These are phyloP conservation scores for Drosophila murphyi DNA, from an alignment of 1,140 invertebrate genomes.

Conservation along the genomic window DNA sequence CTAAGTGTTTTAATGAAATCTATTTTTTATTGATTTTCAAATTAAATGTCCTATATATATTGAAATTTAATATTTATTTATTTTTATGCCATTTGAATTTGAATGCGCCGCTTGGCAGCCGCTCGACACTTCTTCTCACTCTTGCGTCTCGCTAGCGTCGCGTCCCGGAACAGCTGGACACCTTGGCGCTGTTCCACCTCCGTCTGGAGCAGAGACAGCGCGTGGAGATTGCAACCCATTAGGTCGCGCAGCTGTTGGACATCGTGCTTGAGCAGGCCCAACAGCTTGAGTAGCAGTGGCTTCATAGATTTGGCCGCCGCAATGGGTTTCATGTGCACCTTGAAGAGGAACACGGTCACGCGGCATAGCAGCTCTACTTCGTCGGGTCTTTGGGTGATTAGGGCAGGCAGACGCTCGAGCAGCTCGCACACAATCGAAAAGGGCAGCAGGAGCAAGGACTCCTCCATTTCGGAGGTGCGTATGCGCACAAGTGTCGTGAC, in stretches of 20 bases:
- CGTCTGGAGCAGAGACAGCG: constrained; percentile 90
- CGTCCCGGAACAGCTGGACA: constrained; percentile 93
- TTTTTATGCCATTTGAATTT: constrained; percentile 63
- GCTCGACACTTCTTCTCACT: constrained; percentile 90
- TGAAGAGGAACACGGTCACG: constrained; percentile 92
- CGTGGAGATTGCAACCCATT: constrained; percentile 95
- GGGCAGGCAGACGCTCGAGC: constrained; percentile 88
- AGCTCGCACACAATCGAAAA: constrained; percentile 93
- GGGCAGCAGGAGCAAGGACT: constrained; percentile 93
- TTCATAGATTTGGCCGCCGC: constrained; percentile 89
- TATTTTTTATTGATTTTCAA: constrained; percentile 33
- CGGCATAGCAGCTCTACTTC: constrained; percentile 91
- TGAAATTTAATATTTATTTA: constrained; percentile 4
- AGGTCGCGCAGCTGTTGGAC: constrained; percentile 88
- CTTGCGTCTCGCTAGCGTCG: constrained; percentile 88
- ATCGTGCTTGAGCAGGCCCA: constrained; percentile 61
- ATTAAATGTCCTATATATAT: constrained; percentile 32
- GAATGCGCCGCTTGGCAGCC: constrained; percentile 87
- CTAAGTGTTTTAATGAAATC: constrained; percentile 2
- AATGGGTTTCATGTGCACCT: constrained; percentile 94
- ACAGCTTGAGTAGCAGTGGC: constrained; percentile 86
- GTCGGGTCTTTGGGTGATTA: constrained; percentile 88
- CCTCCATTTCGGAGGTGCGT: constrained; percentile 94
- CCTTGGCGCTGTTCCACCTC: constrained; percentile 92
- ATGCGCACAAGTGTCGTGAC: constrained; percentile 92